Evolutionary conservation across 2,888 invertebrate species (phyloP), one percentile per base, ranked within the genome.

Genomic region (Andrena bucephala): DNA sequence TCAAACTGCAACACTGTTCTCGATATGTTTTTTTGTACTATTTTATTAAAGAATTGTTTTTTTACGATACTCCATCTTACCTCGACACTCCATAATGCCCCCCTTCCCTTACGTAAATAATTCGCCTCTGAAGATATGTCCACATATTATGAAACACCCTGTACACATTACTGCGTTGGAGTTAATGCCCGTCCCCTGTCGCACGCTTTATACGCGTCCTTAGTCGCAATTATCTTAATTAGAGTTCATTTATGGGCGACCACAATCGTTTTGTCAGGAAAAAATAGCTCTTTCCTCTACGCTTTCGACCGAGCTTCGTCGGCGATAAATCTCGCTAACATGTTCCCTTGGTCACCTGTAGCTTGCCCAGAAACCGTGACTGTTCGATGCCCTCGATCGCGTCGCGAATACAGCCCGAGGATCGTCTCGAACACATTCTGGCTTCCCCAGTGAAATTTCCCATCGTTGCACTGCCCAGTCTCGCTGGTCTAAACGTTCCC

Each of bases 221-320:
- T 78, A 85, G 78, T 70, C 73, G 69, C 83, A 79, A 85, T 87
- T 87, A 87, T 84, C 84, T 84, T 87, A 83, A 87, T 87, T 87
- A 87, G 79, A 77, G 77, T 71, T 74, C 85, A 69, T 68, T 77
- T 74, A 71, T 54, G 69, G 57, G 16, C 72, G 52, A 73, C 75
- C 73, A 80, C 77, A 86, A 79, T 63, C 67, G 77, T 79, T 81
- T 85, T 78, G 65, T 77, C 54, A 27, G 63, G 63, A 77, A 86
- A 86, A 87, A 81, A 81, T 84, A 66, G n/a, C 60, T 67, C 72
- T 79, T 83, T 77, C 80, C 76, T 73, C 72, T 33, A 5, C 16
- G 69, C 50, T 68, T 69, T 52, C 42, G 27, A 54, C 27, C 13
- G 63, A 36, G 27, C 13, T 31, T 33, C 24, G 16, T 24, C 31